Conservation (phyloP, 2,113 vertebrate genomes). For the Sterna hirundo region DNA sequence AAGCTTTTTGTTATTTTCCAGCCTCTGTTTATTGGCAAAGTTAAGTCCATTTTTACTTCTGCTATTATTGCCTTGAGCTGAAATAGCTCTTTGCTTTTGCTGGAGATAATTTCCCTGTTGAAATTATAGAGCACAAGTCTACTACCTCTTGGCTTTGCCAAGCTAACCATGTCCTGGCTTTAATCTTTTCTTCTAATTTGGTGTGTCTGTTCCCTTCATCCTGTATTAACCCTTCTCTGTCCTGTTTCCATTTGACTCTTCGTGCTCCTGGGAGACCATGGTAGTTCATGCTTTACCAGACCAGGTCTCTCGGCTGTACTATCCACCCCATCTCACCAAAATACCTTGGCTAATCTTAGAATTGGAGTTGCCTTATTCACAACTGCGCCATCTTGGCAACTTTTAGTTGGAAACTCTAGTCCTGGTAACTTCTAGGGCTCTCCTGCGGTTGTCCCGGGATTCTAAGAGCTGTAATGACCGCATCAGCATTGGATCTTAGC, state of each 20-base stretch:
- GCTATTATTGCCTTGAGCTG: not conserved
- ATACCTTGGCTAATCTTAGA: not conserved
- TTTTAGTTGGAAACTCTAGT: not conserved
- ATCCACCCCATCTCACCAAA: not conserved
- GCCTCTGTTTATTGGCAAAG: not conserved
- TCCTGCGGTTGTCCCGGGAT: not conserved
- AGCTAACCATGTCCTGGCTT: not conserved
- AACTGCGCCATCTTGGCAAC: not conserved
- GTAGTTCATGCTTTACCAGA: not conserved
- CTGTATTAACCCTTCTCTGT: not conserved
- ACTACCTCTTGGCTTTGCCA: not conserved
- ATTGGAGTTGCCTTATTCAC: not conserved
- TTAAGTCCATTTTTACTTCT: not conserved
- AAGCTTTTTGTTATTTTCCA: slow-evolving; percentile 18
- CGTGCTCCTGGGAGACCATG: not conserved
- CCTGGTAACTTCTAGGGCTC: not conserved
- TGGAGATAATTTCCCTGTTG: not conserved
- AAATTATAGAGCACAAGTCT: slow-evolving; percentile 6
- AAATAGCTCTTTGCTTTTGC: slow-evolving; percentile 7
- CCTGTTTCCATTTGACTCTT: not conserved
- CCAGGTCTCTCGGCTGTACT: not conserved
- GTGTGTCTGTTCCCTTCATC: not conserved
- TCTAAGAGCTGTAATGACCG: not conserved
- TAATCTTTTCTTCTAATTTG: slow-evolving; percentile 6
- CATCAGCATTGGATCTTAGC: not conserved